Evolutionary conservation across 2,797 vertebrate species (phyloP), one percentile per base, ranked within the genome.

Genomic region (Psittacula echo): DNA sequence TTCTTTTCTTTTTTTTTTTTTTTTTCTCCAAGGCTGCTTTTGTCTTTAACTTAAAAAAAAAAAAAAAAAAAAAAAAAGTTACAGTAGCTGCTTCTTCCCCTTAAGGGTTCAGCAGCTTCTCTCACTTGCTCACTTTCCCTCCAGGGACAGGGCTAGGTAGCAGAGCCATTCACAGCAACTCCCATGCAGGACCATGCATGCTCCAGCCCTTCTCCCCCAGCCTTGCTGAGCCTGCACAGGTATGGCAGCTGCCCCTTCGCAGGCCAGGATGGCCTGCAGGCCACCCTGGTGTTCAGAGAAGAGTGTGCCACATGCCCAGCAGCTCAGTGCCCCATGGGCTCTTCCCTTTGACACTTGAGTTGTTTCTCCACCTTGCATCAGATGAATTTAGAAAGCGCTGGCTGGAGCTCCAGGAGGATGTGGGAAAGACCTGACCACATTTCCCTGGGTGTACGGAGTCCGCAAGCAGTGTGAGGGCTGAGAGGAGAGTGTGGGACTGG

Each of bases 81-180:
- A 98, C 96, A 98, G 97, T 96, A 97, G 98, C 98, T 97, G 98
- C 98, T 97, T 94, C 60, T 84, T 92, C 74, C 95, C 86, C 50
- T 73, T 71, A 91, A 82, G 80, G 93, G 86, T 71, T 93, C 88
- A 76, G 96, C 97, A 97, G 94, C 97, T 89, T 89, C 89, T 96
- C 86, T 94, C 80, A 93, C 86, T 96, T 94, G 85, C 85, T 96
- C 76, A 53, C 94, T 96, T 90, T 93, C 94, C 89, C 85, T 94
- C 91, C 94, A 96, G 90, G 94, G 94, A 90, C 81, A 94, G 93
- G 92, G 94, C 91, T 91, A 95, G 89, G 88, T 89, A 93, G 93
- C 92, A 92, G 93, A 96, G 95, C 95, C 94, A 89, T 97, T 97
- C 96, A 97, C 96, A 97, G 96, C 96, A 97, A 97, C 96, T 96